These are phyloP conservation scores for Euproctis similis DNA, from an alignment of 2,888 invertebrate genomes.

Conservation along the genomic window DNA sequence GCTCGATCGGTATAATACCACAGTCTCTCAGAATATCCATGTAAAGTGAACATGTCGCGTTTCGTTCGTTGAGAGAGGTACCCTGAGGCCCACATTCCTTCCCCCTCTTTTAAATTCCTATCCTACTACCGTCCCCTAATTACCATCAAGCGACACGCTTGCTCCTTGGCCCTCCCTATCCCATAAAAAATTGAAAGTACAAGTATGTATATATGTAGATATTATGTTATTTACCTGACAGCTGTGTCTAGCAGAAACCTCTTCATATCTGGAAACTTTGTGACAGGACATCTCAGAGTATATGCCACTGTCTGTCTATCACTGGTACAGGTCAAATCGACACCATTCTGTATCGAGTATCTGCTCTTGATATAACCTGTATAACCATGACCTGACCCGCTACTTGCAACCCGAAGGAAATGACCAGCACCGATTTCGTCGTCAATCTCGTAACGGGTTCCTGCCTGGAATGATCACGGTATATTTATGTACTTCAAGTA, in stretches of 20 bases:
- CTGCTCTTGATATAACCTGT: constrained; percentile 83
- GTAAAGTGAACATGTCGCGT: too few species aligned
- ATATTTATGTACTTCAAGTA: too few species aligned
- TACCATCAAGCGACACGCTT: too few species aligned
- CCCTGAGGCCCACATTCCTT: too few species aligned
- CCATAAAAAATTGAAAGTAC: too few species aligned
- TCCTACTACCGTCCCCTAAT: too few species aligned
- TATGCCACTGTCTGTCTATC: constrained; percentile 88
- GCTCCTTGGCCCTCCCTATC: too few species aligned
- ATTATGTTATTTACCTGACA: too few species aligned
- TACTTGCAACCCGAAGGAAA: constrained; percentile 84
- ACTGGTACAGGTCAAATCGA: constrained; percentile 77
- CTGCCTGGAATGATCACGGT: constrained; percentile 79
- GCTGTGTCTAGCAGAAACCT: constrained; percentile 47
- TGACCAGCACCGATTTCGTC: constrained; percentile 86
- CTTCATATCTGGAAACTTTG: constrained; percentile 37
- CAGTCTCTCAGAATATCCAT: too few species aligned
- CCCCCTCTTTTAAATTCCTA: too few species aligned
- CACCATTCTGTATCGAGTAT: constrained; percentile 84
- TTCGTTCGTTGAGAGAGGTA: too few species aligned
- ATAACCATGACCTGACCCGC: constrained; percentile 80
- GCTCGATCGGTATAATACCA: too few species aligned
- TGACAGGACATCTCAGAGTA: constrained; percentile 71
- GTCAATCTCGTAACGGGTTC: constrained; percentile 87
- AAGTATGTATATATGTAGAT: neutral